Base-by-base conservation (phyloP, 2,888 invertebrate genomes). In the Lasioglossum morio region DNA sequence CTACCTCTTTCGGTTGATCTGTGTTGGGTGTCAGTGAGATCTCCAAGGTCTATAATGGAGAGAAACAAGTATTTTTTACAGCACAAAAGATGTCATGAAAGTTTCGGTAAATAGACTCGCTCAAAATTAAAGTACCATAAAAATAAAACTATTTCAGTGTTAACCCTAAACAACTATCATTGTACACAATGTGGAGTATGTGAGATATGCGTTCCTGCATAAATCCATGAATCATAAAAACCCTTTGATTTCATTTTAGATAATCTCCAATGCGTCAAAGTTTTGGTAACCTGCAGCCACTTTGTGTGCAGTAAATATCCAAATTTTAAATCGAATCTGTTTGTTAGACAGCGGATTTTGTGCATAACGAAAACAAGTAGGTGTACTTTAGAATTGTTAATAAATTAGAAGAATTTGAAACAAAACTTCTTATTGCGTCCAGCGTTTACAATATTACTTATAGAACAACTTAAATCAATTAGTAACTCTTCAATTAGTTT, bases 1-100 rank as follows among this genome's bases (percentile, higher is more conserved):
- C 98, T 74, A 96, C 96, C 93, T 98, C 98, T 93, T 98, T 98
- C 90, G 97, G 97, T 85, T 96, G 95, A 95, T 98, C 98, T 95
- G 97, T 97, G 88, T 53, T 53, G 8, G 48, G 48, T 53, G 97
- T 97, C 93, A 99, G 97, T 76, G 98, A 98, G 92, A 99, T 97
- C 95, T 99, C 99, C 95, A 98, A 95, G 87, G 97, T 97, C 98
- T 98, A 95, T 95, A 95, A 30, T 46, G 43, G 14, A 46, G 16
- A 37, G 4, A 60, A 78, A 19, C 43, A 19, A 74, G 69, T 46
- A 34, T n/a, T 19, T 77, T 43, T n/a, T 73, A 37, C 19, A 46
- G 23, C 19, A 12, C 57, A 16, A 63, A 1, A 30, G 2, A n/a
- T 57, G n/a, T n/a, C n/a, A n/a, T 12, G n/a, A 57, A n/a, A 57